These are phyloP conservation scores for Galeopterus variegatus DNA, from an alignment of 2,113 vertebrate species.

Conservation along the genomic window DNA sequence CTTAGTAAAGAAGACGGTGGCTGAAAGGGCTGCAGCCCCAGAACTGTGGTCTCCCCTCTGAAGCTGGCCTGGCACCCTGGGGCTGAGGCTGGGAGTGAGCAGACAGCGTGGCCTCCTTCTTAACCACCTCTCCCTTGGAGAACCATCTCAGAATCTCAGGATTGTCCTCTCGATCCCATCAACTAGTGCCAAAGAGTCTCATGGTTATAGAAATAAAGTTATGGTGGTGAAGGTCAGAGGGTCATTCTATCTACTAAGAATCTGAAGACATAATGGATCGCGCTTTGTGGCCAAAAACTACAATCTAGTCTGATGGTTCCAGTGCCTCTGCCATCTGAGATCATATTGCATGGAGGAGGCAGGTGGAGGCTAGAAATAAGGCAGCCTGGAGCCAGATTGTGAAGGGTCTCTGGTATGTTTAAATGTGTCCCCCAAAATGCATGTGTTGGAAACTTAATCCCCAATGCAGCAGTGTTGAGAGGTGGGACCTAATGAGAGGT, in stretches of 20 bases:
- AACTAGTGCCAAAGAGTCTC: not conserved
- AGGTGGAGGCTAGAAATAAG: not conserved
- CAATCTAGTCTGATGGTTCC: not conserved
- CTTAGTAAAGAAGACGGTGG: constrained; percentile 52
- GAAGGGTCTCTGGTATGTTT: not conserved
- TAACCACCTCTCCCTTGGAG: constrained; percentile 27
- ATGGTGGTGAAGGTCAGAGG: not conserved
- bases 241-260: not conserved
- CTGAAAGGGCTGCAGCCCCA: not conserved
- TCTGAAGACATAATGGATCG: not conserved
- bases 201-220: not conserved
- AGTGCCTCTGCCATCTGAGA: not conserved
- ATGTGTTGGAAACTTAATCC: no score
- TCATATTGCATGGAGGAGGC: not conserved
- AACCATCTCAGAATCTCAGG: constrained; percentile 17
- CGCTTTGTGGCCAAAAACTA: not conserved
- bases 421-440: no score
- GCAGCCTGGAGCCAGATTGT: not conserved
- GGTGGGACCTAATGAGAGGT: no score
- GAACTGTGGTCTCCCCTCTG: constrained; percentile 58
- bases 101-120: constrained; percentile 27
- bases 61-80: not conserved
- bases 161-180: not conserved
- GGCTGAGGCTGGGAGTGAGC: not conserved
- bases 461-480: no score